These are phyloP conservation scores for Macrosiphum euphorbiae DNA, from an alignment of 2,888 invertebrate genomes.

Conservation along the genomic window DNA sequence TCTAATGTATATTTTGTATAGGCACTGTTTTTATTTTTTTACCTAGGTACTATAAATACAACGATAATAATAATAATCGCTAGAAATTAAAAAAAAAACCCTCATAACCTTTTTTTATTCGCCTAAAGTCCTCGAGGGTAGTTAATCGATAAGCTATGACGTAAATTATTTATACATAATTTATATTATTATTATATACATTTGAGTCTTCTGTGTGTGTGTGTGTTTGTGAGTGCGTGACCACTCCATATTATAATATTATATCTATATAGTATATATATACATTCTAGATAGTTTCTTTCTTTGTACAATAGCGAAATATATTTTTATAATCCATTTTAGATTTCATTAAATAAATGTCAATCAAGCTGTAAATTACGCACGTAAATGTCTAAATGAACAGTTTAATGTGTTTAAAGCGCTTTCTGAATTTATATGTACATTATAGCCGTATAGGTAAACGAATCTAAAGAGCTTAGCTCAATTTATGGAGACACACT, in stretches of 20 bases:
- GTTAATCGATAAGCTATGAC: background rate
- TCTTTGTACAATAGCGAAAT: background rate
- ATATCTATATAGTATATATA: background rate
- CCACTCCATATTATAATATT: background rate
- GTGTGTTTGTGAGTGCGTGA: background rate
- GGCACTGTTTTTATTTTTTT: background rate
- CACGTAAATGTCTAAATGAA: background rate
- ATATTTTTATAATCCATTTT: slow-evolving; percentile 9
- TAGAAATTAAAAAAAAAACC: background rate
- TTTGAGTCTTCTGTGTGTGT: background rate
- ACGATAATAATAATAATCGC: background rate
- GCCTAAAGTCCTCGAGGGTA: background rate
- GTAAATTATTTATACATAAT: background rate
- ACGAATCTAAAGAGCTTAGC: slow-evolving; percentile 33
- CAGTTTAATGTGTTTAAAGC: slow-evolving; percentile 31
- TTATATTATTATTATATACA: background rate
- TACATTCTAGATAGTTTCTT: background rate
- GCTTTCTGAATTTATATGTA: background rate
- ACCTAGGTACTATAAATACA: background rate
- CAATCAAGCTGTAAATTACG: slow-evolving; percentile 32
- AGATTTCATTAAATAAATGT: slow-evolving; percentile 46
- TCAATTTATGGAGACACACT: slow-evolving; percentile 42
- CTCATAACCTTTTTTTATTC: background rate
- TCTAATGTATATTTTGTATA: background rate
- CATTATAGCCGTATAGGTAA: slow-evolving; percentile 3